Conservation (phyloP, 2,797 vertebrate species). For the Labroides dimidiatus region DNA sequence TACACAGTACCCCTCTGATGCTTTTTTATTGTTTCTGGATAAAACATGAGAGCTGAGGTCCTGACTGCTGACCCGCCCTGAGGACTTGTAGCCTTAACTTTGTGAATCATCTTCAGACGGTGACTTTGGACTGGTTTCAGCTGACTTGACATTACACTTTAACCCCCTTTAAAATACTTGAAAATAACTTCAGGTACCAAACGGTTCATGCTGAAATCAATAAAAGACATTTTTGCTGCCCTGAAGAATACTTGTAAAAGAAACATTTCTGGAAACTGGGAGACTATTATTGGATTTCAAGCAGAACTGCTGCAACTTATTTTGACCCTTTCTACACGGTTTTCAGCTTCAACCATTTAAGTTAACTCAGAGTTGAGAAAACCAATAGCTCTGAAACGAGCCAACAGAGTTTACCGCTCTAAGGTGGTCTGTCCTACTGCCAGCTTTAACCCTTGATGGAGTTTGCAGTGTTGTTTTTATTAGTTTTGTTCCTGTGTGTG, state of each 20-base stretch:
- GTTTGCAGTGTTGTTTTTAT: too few relatives aligned
- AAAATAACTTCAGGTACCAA: constrained; percentile 1
- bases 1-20: too few relatives aligned
- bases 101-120: background rate
- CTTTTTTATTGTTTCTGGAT: background rate
- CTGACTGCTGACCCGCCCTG: constrained; percentile 5
- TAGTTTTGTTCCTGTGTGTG: too few relatives aligned
- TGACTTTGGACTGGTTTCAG: constrained; percentile 14
- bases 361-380: background rate
- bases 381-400: background rate
- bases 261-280: constrained; percentile 30
- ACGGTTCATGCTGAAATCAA: constrained; percentile 46
- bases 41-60: background rate
- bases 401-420: background rate
- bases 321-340: constrained; percentile 27
- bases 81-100: background rate
- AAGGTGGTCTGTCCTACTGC: too few relatives aligned
- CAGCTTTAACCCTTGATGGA: too few relatives aligned
- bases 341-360: constrained; percentile 14
- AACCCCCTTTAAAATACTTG: constrained; percentile 9
- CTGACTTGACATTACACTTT: constrained; percentile 8
- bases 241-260: constrained; percentile 22
- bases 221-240: constrained; percentile 35
- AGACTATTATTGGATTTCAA: constrained; percentile 23
- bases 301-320: background rate